A percentile compares a stretch with the other conserved stretches of the same genome.
These are phyloP conservation scores for Heterotilapia buettikoferi DNA, from an alignment of 2,113 vertebrate species.

Conservation along the genomic window DNA sequence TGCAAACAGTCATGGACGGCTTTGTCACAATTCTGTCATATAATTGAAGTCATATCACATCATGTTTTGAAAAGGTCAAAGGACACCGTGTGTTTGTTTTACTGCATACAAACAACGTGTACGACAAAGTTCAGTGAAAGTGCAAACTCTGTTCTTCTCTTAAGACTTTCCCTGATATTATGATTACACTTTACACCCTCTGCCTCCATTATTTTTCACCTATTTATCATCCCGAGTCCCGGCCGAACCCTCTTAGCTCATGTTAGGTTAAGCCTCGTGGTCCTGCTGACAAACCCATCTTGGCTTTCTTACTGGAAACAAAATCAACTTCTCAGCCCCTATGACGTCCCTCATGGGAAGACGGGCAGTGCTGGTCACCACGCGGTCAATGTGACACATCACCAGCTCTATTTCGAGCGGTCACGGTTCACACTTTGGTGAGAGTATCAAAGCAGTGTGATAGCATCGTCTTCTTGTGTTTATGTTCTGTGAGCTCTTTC, in stretches of 20 bases:
- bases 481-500: slow-evolving; percentile 1
- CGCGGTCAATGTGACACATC: slow-evolving; percentile 49
- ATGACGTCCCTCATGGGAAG: slow-evolving; percentile 8
- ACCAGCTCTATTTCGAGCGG: slow-evolving; percentile 30
- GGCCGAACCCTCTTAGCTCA: slow-evolving; percentile 27
- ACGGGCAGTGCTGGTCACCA: slow-evolving; percentile 40
- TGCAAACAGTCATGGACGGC: not conserved
- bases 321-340: not conserved
- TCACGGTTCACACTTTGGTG: slow-evolving; percentile 11
- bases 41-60: not conserved
- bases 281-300: slow-evolving; percentile 36
- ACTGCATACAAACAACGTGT: not conserved
- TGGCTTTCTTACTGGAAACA: slow-evolving; percentile 34
- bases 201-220: slow-evolving; percentile 8
- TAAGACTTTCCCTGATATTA: not conserved
- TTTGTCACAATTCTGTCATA: not conserved
- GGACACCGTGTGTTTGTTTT: not conserved
- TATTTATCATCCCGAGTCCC: slow-evolving; percentile 1
- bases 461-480: slow-evolving; percentile 3
- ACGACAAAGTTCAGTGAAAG: not conserved
- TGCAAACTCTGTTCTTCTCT: not conserved
- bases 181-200: not conserved
- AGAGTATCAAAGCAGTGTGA: not conserved
- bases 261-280: slow-evolving; percentile 17
- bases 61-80: not conserved